Percentiles rank a stretch among this genome's conserved stretches.
Conservation (phyloP, 2,888 invertebrate genomes). For the Hydraecia micacea region DNA sequence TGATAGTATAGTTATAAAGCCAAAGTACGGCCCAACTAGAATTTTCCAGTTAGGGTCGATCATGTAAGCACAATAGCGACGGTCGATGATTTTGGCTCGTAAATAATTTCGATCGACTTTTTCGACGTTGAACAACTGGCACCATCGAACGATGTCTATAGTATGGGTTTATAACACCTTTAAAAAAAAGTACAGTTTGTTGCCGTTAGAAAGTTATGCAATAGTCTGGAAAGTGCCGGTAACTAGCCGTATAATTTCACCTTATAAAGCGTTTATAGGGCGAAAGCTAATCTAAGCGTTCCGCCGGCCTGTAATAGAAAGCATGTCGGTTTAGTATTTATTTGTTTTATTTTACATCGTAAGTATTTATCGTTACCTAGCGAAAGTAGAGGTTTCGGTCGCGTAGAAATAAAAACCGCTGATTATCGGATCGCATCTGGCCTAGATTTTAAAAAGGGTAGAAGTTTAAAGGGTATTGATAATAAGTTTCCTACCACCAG, state of each 20-base stretch:
- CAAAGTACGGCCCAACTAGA: background rate
- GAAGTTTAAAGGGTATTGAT: background rate
- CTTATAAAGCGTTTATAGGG: slow-evolving; percentile 68
- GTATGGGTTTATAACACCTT: background rate
- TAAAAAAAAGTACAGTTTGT: slow-evolving; percentile 17
- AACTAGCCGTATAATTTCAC: slow-evolving; percentile 65
- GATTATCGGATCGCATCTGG: background rate
- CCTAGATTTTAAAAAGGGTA: background rate
- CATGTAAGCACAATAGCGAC: background rate
- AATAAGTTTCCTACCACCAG: background rate
- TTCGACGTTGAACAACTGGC: background rate
- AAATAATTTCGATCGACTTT: background rate
- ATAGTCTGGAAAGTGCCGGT: slow-evolving; percentile 59
- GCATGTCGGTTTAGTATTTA: slow-evolving; percentile 33
- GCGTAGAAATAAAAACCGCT: background rate
- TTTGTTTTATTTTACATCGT: slow-evolving; percentile 8
- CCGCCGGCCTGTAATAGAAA: slow-evolving; percentile 54
- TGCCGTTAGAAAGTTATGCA: slow-evolving; percentile 16
- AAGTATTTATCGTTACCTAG: background rate
- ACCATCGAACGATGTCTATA: background rate
- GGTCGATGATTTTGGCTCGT: background rate
- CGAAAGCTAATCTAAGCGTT: slow-evolving; percentile 72
- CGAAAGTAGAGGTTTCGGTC: background rate
- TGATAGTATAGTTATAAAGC: background rate
- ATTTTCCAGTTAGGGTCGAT: background rate